Percentiles rank a stretch among this genome's conserved stretches.
phyloP scores from a whole-genome alignment of 2,113 vertebrate genomes.

The Panthera tigris region DNA sequence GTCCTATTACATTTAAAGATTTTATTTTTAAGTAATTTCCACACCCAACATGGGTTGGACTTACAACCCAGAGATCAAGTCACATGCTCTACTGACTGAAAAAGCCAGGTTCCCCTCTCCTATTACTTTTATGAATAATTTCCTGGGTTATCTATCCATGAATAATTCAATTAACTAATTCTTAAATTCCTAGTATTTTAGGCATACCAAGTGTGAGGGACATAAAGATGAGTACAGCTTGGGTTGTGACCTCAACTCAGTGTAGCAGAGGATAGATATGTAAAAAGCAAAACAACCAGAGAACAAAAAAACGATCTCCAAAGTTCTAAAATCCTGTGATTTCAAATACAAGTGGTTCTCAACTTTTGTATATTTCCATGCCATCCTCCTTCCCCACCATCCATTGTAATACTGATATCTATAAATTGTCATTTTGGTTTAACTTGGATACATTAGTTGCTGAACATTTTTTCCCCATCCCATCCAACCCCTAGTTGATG shows the following conservation, averaged over 20 bases:
- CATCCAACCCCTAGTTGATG: neutral
- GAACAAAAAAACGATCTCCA: neutral
- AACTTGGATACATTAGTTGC: neutral
- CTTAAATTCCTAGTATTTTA: neutral
- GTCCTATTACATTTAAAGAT: neutral
- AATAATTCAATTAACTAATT: neutral
- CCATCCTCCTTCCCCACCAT: neutral
- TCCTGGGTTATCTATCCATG: neutral
- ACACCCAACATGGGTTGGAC: neutral
- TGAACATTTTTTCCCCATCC: too few species aligned
- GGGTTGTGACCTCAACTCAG: neutral
- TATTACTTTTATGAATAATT: neutral
- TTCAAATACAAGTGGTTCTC: neutral
- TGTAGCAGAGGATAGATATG: neutral
- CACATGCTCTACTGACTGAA: neutral
- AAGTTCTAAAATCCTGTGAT: neutral
- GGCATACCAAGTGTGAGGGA: neutral
- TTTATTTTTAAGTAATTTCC: neutral
- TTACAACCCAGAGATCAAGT: neutral
- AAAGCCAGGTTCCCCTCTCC: neutral
- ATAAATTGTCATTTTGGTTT: neutral
- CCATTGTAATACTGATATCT: neutral
- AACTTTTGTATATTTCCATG: neutral
- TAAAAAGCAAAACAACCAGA: neutral
- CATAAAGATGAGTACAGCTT: neutral